Conservation (phyloP, 1,140 invertebrate genomes). For the Palaemon carinicauda region DNA sequence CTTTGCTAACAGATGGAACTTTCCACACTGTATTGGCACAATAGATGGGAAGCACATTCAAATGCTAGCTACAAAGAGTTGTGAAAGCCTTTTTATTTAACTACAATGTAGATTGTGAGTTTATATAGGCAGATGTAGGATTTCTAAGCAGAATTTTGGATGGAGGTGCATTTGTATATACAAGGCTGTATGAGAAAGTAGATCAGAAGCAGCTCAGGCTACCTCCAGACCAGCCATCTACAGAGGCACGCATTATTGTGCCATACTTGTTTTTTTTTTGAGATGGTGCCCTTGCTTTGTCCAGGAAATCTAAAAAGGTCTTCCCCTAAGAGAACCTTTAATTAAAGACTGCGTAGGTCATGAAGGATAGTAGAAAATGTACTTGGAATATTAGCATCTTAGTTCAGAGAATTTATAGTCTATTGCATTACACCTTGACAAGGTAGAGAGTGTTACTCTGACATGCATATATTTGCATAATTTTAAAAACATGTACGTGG, state of each 20-base stretch:
- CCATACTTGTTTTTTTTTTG: conserved; percentile 20
- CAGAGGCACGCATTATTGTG: background rate
- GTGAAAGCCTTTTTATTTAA: background rate
- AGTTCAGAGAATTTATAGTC: background rate
- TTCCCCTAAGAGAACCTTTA: background rate
- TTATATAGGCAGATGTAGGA: conserved; percentile 29
- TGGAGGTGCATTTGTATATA: conserved; percentile 6
- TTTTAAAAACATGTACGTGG: background rate
- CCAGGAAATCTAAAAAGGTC: conserved; percentile 14
- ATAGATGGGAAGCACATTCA: conserved; percentile 24
- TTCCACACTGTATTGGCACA: conserved; percentile 12
- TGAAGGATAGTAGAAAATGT: background rate
- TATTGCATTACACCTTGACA: background rate
- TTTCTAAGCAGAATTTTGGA: conserved; percentile 9
- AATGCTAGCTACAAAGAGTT: background rate
- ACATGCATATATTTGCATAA: conserved; percentile 19
- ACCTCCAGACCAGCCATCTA: background rate
- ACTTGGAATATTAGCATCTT: background rate
- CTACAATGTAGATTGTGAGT: conserved; percentile 26
- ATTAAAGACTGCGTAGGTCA: background rate
- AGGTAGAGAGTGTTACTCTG: background rate
- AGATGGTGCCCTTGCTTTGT: conserved; percentile 34
- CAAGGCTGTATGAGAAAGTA: background rate
- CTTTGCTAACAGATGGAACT: conserved; percentile 14
- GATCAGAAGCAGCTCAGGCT: background rate